A percentile compares a stretch with the other conserved stretches of the same genome.
Conservation (phyloP, 2,888 invertebrate genomes). For the Venustoraphidia nigricollis region DNA sequence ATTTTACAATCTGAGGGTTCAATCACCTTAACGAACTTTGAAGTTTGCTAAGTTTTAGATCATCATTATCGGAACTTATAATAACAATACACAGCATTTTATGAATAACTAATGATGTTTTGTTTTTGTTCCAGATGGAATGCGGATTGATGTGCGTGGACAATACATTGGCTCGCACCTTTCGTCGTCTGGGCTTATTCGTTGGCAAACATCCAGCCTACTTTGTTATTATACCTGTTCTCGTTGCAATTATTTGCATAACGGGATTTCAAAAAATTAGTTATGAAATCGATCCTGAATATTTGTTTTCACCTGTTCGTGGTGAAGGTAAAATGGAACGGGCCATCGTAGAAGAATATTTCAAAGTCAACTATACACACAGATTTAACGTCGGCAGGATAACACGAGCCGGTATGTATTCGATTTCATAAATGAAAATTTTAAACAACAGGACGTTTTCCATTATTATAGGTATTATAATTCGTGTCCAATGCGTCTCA, state of each 20-base stretch:
- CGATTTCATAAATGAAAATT: not conserved
- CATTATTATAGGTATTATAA: too few relatives aligned
- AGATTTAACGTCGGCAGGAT: slow-evolving; percentile 76
- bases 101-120: not conserved
- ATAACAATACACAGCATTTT: too few relatives aligned
- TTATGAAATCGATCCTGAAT: slow-evolving; percentile 88
- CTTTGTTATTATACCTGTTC: slow-evolving; percentile 74
- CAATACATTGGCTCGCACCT: slow-evolving; percentile 60
- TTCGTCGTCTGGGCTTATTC: slow-evolving; percentile 62
- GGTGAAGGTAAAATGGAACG: slow-evolving; percentile 75
- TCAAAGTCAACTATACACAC: slow-evolving; percentile 78
- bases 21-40: too few relatives aligned
- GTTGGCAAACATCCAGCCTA: slow-evolving; percentile 77
- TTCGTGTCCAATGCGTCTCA: too few relatives aligned
- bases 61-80: too few relatives aligned
- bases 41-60: too few relatives aligned
- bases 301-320: slow-evolving; percentile 77
- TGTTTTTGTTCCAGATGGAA: slow-evolving; percentile 45
- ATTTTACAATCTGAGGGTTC: too few relatives aligned
- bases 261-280: slow-evolving; percentile 76
- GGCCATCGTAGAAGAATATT: slow-evolving; percentile 63
- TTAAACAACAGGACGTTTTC: too few relatives aligned
- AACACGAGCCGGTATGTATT: slow-evolving; percentile 61
- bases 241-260: slow-evolving; percentile 64
- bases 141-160: slow-evolving; percentile 61